Base-by-base conservation (phyloP, 23 tunicate genomes). In the Trididemnum miniatum region DNA sequence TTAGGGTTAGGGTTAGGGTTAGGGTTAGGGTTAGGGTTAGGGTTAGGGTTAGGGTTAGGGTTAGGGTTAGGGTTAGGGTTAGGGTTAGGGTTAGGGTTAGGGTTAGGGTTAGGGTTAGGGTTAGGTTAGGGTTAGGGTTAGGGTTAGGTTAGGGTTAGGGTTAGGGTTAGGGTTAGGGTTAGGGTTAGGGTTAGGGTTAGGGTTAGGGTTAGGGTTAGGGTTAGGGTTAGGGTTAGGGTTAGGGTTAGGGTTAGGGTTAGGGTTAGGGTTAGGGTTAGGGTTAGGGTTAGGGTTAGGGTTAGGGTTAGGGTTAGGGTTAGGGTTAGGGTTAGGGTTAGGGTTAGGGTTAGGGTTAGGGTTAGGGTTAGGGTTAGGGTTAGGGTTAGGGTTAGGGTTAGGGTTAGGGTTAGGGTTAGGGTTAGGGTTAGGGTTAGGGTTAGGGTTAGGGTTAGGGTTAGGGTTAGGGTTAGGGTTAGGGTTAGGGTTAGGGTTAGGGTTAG, bases 71-170 rank as follows among this genome's bases (percentile, higher is more conserved):
- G 87, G 87, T 83, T 77, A 83, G 87, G 87, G 87, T 83, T 77
- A 83, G 87, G 87, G 87, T 83, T 77, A 83, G 87, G 87, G 87
- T 83, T 77, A 74, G 87, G 87, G 87, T 83, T 77, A 83, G 87
- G 87, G 87, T 83, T 77, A 83, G 87, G 87, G 87, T 83, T 77
- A 83, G 87, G 87, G 87, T 83, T 77, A 83, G 87, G 87, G 87
- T 83, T 77, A 83, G 87, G 87, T 83, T 77, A 74, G 82, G 87
- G 87, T 75, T 77, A 83, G 87, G 87, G 87, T 83, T 77, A 69
- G 85, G 79, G 85, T 81, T 69, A 75, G 80, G 51, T 85, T 83
- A 40, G 39, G 87, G 87, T 85, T 83, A 49, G 87, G n/a, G 87
- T 83, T 77, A 83, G 87, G 87, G 87, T 83, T 77, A 83, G 87